Conservation (phyloP, 2,113 vertebrate genomes). For the Smithornis capensis region DNA sequence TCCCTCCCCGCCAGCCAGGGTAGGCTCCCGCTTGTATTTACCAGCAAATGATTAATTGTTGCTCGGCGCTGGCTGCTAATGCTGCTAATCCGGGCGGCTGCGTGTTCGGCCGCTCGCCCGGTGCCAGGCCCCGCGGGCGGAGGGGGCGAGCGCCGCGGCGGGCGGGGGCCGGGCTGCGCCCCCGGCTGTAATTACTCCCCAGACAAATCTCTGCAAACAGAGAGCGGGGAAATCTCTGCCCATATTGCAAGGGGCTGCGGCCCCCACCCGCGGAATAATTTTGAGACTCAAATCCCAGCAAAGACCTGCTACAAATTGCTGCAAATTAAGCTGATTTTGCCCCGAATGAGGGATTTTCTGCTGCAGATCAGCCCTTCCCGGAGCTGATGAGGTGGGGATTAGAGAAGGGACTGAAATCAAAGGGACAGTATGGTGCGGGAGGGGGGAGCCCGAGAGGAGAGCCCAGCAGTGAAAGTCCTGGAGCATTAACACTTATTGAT, state of each 20-base stretch:
- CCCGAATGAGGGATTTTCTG: conserved; percentile 83
- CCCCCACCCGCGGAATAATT: conserved; percentile 75
- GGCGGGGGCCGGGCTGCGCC: neutral
- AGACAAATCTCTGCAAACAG: conserved; percentile 43
- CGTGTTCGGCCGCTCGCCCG: conserved; percentile 35
- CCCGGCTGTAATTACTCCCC: conserved; percentile 47
- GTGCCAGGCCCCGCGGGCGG: conserved; percentile 43
- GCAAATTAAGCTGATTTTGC: conserved; percentile 87
- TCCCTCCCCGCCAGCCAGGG: neutral
- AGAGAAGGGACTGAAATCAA: conserved; percentile 70
- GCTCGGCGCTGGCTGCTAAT: conserved; percentile 41
- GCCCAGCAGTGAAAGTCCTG: conserved; percentile 70
- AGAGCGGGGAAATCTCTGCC: conserved; percentile 47
- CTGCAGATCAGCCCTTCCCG: conserved; percentile 78
- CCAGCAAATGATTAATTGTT: conserved; percentile 64
- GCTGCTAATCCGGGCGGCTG: conserved; percentile 64
- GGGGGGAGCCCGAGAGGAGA: neutral
- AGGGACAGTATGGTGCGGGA: conserved; percentile 60
- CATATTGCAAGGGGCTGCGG: conserved; percentile 65
- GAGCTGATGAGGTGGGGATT: conserved; percentile 84
- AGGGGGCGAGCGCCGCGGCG: neutral
- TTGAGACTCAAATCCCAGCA: conserved; percentile 82
- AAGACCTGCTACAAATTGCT: conserved; percentile 82
- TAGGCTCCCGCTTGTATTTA: conserved; percentile 24
- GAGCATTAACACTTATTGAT: conserved; percentile 68